A percentile compares a stretch with the other conserved stretches of the same genome.
phyloP scores from a whole-genome alignment of 2,113 vertebrate genomes.

The Gyps fulvus region DNA sequence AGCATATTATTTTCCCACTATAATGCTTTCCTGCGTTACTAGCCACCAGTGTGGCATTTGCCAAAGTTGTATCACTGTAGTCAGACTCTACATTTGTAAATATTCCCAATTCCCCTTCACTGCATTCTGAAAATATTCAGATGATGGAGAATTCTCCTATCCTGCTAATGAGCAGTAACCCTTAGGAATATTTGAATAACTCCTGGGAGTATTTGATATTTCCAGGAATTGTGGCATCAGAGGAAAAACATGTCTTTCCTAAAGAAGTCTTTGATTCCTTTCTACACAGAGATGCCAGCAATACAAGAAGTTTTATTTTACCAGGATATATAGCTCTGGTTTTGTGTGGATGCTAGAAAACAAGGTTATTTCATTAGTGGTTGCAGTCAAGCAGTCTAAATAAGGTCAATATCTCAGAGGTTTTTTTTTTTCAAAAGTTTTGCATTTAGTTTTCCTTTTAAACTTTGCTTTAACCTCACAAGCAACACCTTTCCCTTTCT shows the following conservation, averaged over 20 bases:
- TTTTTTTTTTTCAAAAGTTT: neutral
- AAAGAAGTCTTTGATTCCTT: neutral
- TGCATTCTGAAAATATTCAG: neutral
- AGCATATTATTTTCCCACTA: neutral
- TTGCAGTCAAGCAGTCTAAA: neutral
- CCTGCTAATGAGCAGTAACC: neutral
- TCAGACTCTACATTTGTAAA: neutral
- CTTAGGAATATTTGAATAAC: neutral
- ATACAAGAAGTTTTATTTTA: neutral
- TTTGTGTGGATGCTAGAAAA: neutral
- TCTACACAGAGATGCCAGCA: neutral
- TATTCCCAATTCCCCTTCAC: neutral
- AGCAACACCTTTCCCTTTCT: neutral
- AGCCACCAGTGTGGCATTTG: neutral
- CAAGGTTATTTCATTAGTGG: neutral
- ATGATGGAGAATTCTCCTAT: neutral
- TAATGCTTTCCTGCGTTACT: neutral
- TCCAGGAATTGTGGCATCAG: neutral
- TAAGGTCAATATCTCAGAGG: neutral
- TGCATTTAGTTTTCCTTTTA: neutral
- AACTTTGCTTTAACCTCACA: neutral
- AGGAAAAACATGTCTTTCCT: neutral
- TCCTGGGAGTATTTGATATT: neutral
- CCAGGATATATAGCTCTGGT: neutral
- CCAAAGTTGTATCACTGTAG: neutral